Base-by-base conservation (phyloP, 2,113 vertebrate species). In the Accipiter cooperii region DNA sequence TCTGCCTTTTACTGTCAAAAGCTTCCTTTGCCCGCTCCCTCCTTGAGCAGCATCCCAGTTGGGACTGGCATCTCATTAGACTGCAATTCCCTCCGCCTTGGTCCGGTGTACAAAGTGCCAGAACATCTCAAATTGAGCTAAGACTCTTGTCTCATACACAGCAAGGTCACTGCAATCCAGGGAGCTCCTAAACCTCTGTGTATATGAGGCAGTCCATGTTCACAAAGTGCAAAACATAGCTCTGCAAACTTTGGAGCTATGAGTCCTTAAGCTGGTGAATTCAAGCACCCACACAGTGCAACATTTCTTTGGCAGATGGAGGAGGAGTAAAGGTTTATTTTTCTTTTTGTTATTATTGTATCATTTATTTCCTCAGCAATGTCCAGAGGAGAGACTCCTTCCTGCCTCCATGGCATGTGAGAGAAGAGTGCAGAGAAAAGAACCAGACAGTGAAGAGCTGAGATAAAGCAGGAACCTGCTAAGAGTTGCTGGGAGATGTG, bases 1-100 rank as follows among this genome's bases (percentile, higher is more conserved):
- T 87, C 71, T 96, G 83, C 73, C 87, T 84, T 96, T 95, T 90
- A 83, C 77, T 97, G 89, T 84, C 96, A 94, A 74, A 74, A 93
- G 38, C 24, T 94, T 94, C 78, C 64, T 92, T 87, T 87, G 76
- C 47, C 83, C 4, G 13, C 58, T 93, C 52, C 79, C 54, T 96
- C 77, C 85, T 96, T 90, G 52, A 91, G 51, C 89, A 94, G 82
- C 61, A 78, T 64, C 75, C 80, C 78, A 64, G 81, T 31, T 63
- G 87, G 83, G 80, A 93, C 75, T 0, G 0, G 49, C 93, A 87
- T 89, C 93, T 96, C 79, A 92, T 96, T 90, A 92, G 55, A 77
- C 36, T 58, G 84, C 66, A 82, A 65, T 90, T 93, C 87, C 82
- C 85, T 83, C 87, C 89, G n/a, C 81, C 75, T 93, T 95, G 78